phyloP scores from a whole-genome alignment of 2,113 vertebrate species.

The Argyrosomus japonicus region DNA sequence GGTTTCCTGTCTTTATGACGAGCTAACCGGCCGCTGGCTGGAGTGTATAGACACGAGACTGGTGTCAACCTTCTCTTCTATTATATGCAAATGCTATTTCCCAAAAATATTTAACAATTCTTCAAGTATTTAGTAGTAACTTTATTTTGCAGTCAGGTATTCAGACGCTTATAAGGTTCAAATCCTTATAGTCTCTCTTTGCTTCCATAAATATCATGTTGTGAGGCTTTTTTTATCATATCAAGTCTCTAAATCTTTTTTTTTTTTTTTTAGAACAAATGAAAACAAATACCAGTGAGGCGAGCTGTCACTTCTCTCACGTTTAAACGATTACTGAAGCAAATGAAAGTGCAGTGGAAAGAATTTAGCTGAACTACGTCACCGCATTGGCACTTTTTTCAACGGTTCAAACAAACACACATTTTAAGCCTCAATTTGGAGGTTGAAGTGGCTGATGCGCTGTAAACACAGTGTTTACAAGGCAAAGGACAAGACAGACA shows the following conservation, averaged over 20 bases:
- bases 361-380: neutral
- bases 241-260: neutral
- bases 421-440: neutral
- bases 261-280: neutral
- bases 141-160: neutral
- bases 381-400: neutral
- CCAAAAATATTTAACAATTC: neutral
- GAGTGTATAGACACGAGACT: neutral
- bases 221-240: neutral
- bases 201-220: neutral
- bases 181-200: neutral
- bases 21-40: neutral
- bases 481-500: constrained; percentile 28
- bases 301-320: neutral
- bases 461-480: constrained; percentile 34
- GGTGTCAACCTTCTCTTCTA: neutral
- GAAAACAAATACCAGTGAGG: neutral
- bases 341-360: neutral
- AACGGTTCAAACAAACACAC: neutral
- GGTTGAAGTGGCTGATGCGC: neutral
- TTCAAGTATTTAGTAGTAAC: neutral
- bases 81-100: neutral
- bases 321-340: neutral
- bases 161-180: neutral
- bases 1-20: neutral